A percentile compares a stretch with the other conserved stretches of the same genome.
These are phyloP conservation scores for Cosmia trapezina DNA, from an alignment of 2,888 invertebrate genomes.

Conservation along the genomic window DNA sequence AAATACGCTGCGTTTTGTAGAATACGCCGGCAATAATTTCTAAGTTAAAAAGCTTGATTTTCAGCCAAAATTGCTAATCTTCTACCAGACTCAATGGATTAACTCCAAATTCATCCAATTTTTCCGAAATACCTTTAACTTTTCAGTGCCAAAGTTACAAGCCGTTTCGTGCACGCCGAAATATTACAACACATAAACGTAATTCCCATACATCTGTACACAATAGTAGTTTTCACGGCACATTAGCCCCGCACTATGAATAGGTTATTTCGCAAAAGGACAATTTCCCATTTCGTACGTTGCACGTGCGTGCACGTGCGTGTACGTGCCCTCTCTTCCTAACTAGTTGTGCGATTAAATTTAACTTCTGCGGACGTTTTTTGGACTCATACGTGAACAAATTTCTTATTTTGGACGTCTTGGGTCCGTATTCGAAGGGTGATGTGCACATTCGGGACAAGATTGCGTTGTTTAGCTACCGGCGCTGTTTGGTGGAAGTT, in stretches of 20 bases:
- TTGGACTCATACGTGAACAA: conserved; percentile 65
- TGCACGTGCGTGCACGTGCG: conserved; percentile 65
- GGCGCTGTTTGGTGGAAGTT: conserved; percentile 57
- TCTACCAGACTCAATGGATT: conserved; percentile 21
- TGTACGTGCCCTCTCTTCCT: conserved; percentile 62
- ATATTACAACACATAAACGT: conserved; percentile 43
- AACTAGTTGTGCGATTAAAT: conserved; percentile 69
- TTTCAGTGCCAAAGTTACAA: conserved; percentile 26
- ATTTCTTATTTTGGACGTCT: conserved; percentile 63
- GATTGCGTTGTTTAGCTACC: conserved; percentile 56
- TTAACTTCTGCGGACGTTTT: conserved; percentile 68
- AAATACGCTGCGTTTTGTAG: background rate
- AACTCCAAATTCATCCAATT: conserved; percentile 39
- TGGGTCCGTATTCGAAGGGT: conserved; percentile 31
- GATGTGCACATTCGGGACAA: conserved; percentile 56
- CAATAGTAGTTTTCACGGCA: conserved; percentile 55
- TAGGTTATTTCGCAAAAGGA: conserved; percentile 63
- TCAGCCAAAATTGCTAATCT: conserved; percentile 35
- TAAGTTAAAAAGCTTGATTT: conserved; percentile 11
- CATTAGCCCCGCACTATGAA: conserved; percentile 62
- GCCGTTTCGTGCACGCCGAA: conserved; percentile 31
- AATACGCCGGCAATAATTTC: background rate
- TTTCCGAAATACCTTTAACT: conserved; percentile 36
- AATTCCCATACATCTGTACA: conserved; percentile 52
- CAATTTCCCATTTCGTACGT: conserved; percentile 61